Conservation (phyloP, 2,113 vertebrate genomes). For the Hemichromis elongatus region DNA sequence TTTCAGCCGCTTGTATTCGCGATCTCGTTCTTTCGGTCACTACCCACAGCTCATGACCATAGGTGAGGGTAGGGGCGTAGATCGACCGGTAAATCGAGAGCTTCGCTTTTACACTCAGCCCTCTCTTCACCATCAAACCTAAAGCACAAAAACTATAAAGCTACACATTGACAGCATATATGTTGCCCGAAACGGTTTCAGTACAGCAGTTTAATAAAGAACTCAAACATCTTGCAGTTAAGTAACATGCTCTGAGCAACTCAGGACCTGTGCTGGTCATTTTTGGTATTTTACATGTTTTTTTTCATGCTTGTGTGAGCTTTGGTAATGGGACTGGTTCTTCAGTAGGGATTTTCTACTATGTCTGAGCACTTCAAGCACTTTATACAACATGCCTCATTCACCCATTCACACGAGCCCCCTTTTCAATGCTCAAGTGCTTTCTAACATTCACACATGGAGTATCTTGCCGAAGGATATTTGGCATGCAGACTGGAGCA, state of each 20-base stretch:
- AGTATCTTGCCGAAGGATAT: background rate
- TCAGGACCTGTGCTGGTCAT: background rate
- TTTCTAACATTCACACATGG: background rate
- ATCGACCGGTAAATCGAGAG: too few species aligned
- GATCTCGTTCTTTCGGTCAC: too few species aligned
- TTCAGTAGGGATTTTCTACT: background rate
- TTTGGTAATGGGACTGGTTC: background rate
- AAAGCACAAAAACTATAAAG: background rate
- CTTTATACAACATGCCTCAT: background rate
- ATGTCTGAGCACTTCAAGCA: background rate
- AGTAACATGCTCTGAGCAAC: background rate
- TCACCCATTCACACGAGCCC: background rate
- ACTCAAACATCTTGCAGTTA: background rate
- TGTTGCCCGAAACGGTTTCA: background rate
- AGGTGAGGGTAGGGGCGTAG: too few species aligned
- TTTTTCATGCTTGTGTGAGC: background rate
- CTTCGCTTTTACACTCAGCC: too few species aligned
- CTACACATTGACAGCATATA: background rate
- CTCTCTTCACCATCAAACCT: too few species aligned
- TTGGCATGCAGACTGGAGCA: background rate
- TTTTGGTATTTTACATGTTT: fast-evolving
- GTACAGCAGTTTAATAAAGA: background rate
- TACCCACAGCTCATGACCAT: too few species aligned
- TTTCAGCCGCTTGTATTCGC: too few species aligned
- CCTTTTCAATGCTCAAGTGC: background rate